Percentiles rank a stretch among this genome's conserved stretches.
Conservation (phyloP, 2,888 invertebrate species). For the Diarsia rubi region DNA sequence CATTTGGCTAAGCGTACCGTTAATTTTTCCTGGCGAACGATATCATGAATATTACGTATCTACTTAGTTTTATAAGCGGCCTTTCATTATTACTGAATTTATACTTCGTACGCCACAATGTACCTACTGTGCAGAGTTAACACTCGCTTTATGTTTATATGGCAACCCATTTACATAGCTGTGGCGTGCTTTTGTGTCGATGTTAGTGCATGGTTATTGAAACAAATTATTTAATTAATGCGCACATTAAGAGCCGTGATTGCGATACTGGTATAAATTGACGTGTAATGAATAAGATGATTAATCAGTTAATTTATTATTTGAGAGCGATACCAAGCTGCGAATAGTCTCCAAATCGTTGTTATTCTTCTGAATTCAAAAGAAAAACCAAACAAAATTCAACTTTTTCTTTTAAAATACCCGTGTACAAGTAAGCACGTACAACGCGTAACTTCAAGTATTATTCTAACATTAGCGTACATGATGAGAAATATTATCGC, state of each 20-base stretch:
- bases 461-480: conserved; percentile 67
- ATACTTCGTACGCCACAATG: conserved; percentile 57
- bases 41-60: conserved; percentile 82
- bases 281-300: conserved; percentile 34
- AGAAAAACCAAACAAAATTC: not conserved
- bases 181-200: conserved; percentile 14
- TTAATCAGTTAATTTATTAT: conserved; percentile 43
- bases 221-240: conserved; percentile 44
- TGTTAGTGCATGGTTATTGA: conserved; percentile 37
- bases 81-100: conserved; percentile 68
- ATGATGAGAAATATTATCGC: conserved; percentile 71
- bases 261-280: conserved; percentile 36
- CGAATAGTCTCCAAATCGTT: not conserved
- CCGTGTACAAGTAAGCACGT: conserved; percentile 18
- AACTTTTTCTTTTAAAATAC: conserved; percentile 7
- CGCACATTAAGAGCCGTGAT: conserved; percentile 39
- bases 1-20: conserved; percentile 85
- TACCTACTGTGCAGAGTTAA: conserved; percentile 42
- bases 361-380: conserved; percentile 7
- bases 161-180: conserved; percentile 16
- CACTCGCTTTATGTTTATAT: conserved; percentile 21
- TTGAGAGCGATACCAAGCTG: conserved; percentile 13
- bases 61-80: conserved; percentile 72
- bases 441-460: conserved; percentile 50
- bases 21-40: conserved; percentile 83